These are phyloP conservation scores for Drosophila ananassae DNA, from an alignment of 1,140 invertebrate genomes.

Conservation along the genomic window DNA sequence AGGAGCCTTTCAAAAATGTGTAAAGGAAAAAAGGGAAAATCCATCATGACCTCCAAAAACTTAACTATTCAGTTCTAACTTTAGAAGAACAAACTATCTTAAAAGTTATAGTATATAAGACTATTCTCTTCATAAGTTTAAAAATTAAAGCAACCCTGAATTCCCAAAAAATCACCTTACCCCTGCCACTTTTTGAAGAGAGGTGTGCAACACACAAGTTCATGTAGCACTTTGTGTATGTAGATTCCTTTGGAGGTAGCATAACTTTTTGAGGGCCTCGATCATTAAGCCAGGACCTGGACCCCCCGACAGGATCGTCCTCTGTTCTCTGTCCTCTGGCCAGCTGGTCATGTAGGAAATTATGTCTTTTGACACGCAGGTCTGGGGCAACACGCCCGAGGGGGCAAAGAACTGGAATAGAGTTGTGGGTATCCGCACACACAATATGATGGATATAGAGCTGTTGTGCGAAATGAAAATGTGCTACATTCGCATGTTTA, in stretches of 20 bases:
- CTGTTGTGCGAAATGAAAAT: conserved; percentile 77
- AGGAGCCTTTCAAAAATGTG: neutral
- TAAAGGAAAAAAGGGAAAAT: neutral
- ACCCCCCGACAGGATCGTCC: conserved; percentile 33
- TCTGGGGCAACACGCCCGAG: conserved; percentile 26
- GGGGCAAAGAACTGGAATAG: conserved; percentile 39
- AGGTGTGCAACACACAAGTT: conserved; percentile 63
- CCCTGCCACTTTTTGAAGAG: neutral
- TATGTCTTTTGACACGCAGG: conserved; percentile 79
- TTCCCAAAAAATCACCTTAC: neutral
- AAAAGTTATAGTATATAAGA: too few species aligned
- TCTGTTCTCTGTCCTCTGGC: conserved; percentile 9
- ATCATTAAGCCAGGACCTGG: conserved; percentile 48
- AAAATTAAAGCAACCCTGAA: neutral
- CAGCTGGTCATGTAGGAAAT: conserved; percentile 69
- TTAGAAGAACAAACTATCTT: neutral
- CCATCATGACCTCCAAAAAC: neutral
- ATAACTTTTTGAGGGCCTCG: conserved; percentile 65
- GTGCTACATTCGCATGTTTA: conserved; percentile 79
- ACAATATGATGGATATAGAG: conserved; percentile 17
- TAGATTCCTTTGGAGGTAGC: conserved; percentile 56
- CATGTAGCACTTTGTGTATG: conserved; percentile 70
- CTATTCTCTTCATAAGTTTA: too few species aligned
- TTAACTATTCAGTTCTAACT: neutral
- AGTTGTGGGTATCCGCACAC: conserved; percentile 21